phyloP scores from a whole-genome alignment of 2,113 vertebrate genomes.

The Cyprinodon variegatus region DNA sequence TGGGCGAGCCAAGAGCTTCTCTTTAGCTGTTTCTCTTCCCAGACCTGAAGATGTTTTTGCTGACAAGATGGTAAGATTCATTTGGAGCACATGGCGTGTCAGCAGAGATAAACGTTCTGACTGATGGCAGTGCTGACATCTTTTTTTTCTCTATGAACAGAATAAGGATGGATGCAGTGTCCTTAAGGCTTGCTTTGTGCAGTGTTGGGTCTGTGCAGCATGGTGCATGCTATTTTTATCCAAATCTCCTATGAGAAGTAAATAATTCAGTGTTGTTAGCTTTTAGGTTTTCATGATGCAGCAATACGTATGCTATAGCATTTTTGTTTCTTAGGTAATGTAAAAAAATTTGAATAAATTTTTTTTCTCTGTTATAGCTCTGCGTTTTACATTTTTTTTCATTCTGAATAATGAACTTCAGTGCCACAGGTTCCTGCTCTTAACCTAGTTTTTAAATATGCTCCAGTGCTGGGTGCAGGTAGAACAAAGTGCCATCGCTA shows the following conservation, averaged over 20 bases:
- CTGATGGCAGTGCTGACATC: conserved; percentile 39
- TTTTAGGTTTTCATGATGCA: conserved; percentile 31
- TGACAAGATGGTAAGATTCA: conserved; percentile 63
- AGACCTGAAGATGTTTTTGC: conserved; percentile 46
- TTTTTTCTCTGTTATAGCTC: not conserved
- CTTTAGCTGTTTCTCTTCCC: not conserved
- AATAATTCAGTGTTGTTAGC: conserved; percentile 65
- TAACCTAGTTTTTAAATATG: not conserved
- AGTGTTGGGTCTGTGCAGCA: conserved; percentile 3
- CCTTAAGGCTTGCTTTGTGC: conserved; percentile 17
- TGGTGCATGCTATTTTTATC: conserved; percentile 58
- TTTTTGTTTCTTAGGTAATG: conserved; percentile 3
- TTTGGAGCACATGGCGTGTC: not conserved
- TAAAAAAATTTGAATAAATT: not conserved
- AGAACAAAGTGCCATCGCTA: conserved; percentile 36
- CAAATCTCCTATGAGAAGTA: conserved; percentile 37
- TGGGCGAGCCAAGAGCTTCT: conserved; percentile 40
- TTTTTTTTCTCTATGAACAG: conserved; percentile 14
- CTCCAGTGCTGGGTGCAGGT: conserved; percentile 17
- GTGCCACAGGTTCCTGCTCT: conserved; percentile 9
- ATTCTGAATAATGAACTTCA: not conserved
- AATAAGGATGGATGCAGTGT: conserved; percentile 8
- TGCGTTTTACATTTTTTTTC: not conserved
- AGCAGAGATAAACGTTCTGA: not conserved
- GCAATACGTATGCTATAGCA: conserved; percentile 7